These are phyloP conservation scores for Danio jaintianensis DNA, from an alignment of 2,797 vertebrate genomes.

Conservation along the genomic window DNA sequence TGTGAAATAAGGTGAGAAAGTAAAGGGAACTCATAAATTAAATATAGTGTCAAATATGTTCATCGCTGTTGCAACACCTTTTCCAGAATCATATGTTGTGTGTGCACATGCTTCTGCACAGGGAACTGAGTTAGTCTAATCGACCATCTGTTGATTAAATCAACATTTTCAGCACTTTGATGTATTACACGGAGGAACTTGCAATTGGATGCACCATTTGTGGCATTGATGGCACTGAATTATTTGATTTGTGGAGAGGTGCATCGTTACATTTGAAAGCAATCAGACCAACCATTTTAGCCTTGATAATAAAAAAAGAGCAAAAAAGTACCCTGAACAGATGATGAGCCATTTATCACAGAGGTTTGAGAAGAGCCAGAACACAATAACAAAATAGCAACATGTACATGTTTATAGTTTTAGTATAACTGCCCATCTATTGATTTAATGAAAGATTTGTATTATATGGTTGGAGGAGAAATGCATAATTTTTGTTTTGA, in stretches of 20 bases:
- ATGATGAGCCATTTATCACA: neutral
- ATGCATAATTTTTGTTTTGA: too few species aligned
- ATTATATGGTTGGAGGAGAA: too few species aligned
- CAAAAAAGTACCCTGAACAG: neutral
- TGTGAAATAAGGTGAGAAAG: slow-evolving; percentile 18
- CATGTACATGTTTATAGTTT: too few species aligned
- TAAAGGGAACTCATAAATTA: neutral
- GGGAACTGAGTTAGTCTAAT: neutral
- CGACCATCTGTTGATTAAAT: neutral
- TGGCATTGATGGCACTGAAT: neutral
- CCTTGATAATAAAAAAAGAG: neutral
- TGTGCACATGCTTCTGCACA: neutral
- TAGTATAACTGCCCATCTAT: too few species aligned
- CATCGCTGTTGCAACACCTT: neutral
- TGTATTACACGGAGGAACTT: neutral
- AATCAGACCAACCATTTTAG: neutral
- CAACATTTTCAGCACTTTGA: neutral
- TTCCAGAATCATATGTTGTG: neutral
- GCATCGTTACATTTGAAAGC: neutral
- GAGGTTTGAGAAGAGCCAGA: neutral
- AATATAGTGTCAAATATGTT: neutral
- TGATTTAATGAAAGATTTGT: too few species aligned
- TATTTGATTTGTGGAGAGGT: neutral
- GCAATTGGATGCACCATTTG: neutral
- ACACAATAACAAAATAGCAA: too few species aligned